Percentiles rank a stretch among this genome's conserved stretches.
Evolutionary conservation across 2,888 invertebrate genomes (phyloP).

Genomic region (Deladenus siricidicola): DNA sequence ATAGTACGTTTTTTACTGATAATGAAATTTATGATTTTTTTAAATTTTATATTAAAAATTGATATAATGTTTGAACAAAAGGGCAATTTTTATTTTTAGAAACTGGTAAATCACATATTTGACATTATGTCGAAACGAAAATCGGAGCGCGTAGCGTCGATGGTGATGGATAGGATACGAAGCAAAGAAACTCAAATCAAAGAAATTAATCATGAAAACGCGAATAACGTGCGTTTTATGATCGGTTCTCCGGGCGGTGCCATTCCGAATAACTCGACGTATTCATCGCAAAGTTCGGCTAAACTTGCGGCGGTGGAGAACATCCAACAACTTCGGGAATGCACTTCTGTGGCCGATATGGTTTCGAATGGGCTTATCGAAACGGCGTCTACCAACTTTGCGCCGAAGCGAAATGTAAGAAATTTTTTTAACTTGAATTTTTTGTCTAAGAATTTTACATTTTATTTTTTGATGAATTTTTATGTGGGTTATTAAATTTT

Average conservation of each 20-base stretch:
- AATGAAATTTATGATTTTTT: too few species aligned
- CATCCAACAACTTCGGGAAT: conserved; percentile 14
- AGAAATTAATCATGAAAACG: background rate
- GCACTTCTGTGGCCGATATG: conserved; percentile 19
- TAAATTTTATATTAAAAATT: too few species aligned
- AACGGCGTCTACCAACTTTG: conserved; percentile 23
- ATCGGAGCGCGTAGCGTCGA: background rate
- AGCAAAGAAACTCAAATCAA: too few species aligned
- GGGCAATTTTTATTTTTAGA: conserved; percentile 12
- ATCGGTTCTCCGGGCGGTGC: conserved; percentile 17
- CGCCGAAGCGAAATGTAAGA: conserved; percentile 31
- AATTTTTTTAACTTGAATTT: background rate
- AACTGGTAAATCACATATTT: conserved; percentile 14
- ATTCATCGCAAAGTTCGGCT: background rate
- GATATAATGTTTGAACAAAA: too few species aligned
- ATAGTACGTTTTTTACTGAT: conserved; percentile 12
- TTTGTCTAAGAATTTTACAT: background rate
- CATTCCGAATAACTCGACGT: background rate
- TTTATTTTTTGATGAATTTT: background rate
- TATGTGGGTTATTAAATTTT: background rate
- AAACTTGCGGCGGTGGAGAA: conserved; percentile 10
- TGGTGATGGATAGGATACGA: background rate
- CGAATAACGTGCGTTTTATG: conserved; percentile 7
- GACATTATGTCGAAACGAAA: background rate
- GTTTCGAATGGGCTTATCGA: conserved; percentile 14